Evolutionary conservation across 2,888 invertebrate genomes (phyloP).

Genomic region (Heteromurus nitidus): DNA sequence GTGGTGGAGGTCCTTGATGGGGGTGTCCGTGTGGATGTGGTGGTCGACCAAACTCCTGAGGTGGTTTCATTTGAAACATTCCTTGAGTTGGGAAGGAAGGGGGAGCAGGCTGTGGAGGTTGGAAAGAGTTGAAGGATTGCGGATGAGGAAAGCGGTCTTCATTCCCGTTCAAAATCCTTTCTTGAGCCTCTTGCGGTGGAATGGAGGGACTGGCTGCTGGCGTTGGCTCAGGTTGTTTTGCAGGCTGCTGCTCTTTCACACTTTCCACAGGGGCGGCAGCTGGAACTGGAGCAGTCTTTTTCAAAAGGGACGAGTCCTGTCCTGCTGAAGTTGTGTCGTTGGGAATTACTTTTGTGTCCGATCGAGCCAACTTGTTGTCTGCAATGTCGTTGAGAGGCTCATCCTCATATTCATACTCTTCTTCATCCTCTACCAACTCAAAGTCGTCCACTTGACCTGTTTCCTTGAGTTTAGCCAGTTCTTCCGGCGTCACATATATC

Average conservation of each 20-base stretch:
- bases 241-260: background rate
- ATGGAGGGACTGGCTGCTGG: background rate
- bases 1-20: background rate
- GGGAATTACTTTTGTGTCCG: slow-evolving; percentile 29
- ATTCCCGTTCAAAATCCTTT: slow-evolving; percentile 32
- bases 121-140: background rate
- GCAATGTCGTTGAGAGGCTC: slow-evolving; percentile 47
- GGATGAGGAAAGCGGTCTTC: background rate
- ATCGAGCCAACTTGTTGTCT: slow-evolving; percentile 33
- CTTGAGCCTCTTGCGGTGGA: slow-evolving; percentile 23
- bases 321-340: slow-evolving; percentile 20
- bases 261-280: background rate
- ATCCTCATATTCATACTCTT: slow-evolving; percentile 55
- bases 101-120: background rate
- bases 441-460: slow-evolving; percentile 71
- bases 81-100: slow-evolving; percentile 27
- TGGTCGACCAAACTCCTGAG: slow-evolving; percentile 50
- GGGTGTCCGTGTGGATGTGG: slow-evolving; percentile 25
- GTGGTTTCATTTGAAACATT: slow-evolving; percentile 58
- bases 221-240: background rate
- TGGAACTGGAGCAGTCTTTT: slow-evolving; percentile 42
- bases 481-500: slow-evolving; percentile 72
- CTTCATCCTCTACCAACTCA: slow-evolving; percentile 54
- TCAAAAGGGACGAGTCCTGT: slow-evolving; percentile 7
- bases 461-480: slow-evolving; percentile 70